Conservation (phyloP, 2,888 invertebrate genomes). For the Hemistola chrysoprasaria region DNA sequence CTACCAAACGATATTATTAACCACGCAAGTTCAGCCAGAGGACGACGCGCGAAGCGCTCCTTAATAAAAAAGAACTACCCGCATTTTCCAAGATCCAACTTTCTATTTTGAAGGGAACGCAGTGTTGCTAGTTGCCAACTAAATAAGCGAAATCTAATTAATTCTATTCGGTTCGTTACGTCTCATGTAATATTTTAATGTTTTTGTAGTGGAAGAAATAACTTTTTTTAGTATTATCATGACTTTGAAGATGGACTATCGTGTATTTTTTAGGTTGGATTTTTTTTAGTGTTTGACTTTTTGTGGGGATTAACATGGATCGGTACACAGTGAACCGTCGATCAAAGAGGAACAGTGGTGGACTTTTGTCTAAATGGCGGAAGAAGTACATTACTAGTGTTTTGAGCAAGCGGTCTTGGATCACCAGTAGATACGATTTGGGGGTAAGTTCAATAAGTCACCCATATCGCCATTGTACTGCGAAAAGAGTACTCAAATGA, state of each 20-base stretch:
- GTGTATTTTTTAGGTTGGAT: slow-evolving; percentile 44
- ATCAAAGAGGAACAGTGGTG: slow-evolving; percentile 62
- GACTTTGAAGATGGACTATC: slow-evolving; percentile 51
- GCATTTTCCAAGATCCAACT: slow-evolving; percentile 49
- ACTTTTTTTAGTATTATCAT: slow-evolving; percentile 61
- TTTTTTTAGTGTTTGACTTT: slow-evolving; percentile 40
- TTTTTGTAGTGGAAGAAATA: slow-evolving; percentile 46
- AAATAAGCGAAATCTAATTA: slow-evolving; percentile 20
- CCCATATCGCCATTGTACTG: too few species aligned
- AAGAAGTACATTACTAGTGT: slow-evolving; percentile 59
- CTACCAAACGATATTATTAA: slow-evolving; percentile 59
- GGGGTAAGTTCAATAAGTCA: slow-evolving; percentile 73
- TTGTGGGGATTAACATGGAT: slow-evolving; percentile 45
- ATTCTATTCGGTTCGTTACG: slow-evolving; percentile 60
- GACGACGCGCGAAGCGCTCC: slow-evolving; percentile 51
- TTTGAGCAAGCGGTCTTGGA: slow-evolving; percentile 59
- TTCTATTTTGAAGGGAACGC: slow-evolving; percentile 30
- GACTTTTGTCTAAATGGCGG: slow-evolving; percentile 64
- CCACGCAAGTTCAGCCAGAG: slow-evolving; percentile 55
- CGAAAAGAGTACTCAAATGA: too few species aligned
- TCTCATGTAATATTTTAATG: slow-evolving; percentile 68
- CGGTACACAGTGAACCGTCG: slow-evolving; percentile 66
- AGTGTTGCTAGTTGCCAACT: slow-evolving; percentile 1
- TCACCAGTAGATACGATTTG: slow-evolving; percentile 67
- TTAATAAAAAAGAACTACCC: slow-evolving; percentile 30